Percentiles rank a stretch among this genome's conserved stretches.
Evolutionary conservation across 2,888 invertebrate genomes (phyloP).

Genomic region (Trypoxylon attenuatum): DNA sequence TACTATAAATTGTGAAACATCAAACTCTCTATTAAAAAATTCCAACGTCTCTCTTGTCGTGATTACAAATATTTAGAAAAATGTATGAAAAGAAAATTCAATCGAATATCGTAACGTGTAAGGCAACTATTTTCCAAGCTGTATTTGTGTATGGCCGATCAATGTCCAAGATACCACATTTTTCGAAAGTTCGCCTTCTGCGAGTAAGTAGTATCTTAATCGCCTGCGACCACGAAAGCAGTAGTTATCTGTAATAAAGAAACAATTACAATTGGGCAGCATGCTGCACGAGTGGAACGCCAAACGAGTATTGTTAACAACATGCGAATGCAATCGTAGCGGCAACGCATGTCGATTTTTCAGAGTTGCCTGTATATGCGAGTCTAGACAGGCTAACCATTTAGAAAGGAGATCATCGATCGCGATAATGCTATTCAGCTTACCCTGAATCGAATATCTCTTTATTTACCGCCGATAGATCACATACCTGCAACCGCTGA

Average conservation of each 20-base stretch:
- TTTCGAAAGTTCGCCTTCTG: too few species aligned
- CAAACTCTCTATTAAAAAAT: too few species aligned
- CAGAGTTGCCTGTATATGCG: slow-evolving; percentile 18
- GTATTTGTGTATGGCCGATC: too few species aligned
- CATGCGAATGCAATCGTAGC: slow-evolving; percentile 21
- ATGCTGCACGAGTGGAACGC: slow-evolving; percentile 11
- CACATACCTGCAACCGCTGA: slow-evolving; percentile 41
- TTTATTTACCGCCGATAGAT: slow-evolving; percentile 46
- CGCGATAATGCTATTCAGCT: slow-evolving; percentile 38
- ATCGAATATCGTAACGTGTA: too few species aligned
- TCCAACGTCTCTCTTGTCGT: too few species aligned
- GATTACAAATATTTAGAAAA: too few species aligned
- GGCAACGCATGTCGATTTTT: slow-evolving; percentile 16
- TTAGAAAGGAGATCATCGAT: slow-evolving; percentile 47
- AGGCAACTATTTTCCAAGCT: too few species aligned
- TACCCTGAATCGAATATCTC: slow-evolving; percentile 38
- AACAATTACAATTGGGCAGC: slow-evolving; percentile 29
- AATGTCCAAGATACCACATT: too few species aligned
- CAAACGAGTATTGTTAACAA: slow-evolving; percentile 19
- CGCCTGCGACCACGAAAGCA: too few species aligned
- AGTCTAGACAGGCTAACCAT: slow-evolving; percentile 36
- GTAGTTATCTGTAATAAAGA: slow-evolving; percentile 21
- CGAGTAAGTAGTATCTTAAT: too few species aligned
- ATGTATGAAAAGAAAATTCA: too few species aligned
- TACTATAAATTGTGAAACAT: too few species aligned